Percentiles rank a stretch among this genome's conserved stretches.
Conservation (phyloP, 2,797 vertebrate genomes). For the Peromyscus melanophrys region DNA sequence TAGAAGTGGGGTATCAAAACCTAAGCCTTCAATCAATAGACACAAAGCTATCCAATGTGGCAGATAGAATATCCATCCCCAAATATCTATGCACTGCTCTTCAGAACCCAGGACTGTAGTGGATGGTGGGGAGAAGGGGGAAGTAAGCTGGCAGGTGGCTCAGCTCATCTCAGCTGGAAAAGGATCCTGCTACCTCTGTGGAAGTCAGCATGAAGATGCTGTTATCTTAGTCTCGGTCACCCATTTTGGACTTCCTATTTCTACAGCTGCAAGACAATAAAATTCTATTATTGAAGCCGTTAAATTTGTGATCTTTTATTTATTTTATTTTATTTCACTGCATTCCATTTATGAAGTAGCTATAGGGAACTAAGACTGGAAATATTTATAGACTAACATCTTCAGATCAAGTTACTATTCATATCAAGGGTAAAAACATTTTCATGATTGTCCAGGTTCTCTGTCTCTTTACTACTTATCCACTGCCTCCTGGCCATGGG, state of each 20-base stretch:
- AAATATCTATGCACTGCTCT: background rate
- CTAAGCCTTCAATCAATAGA: background rate
- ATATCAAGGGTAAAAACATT: background rate
- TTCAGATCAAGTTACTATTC: background rate
- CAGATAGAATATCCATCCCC: background rate
- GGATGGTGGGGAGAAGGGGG: background rate
- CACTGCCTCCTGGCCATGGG: background rate
- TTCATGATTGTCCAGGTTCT: background rate
- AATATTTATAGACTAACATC: background rate
- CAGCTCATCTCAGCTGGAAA: background rate
- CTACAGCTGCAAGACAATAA: background rate
- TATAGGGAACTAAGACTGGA: background rate
- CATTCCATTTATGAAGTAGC: background rate
- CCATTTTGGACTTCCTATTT: background rate
- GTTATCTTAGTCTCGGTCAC: slow-evolving; percentile 3
- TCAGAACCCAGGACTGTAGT: background rate
- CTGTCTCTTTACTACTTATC: background rate
- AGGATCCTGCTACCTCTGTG: background rate
- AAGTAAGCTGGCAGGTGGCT: background rate
- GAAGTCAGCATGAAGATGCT: background rate
- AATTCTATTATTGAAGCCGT: background rate
- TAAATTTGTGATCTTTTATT: background rate
- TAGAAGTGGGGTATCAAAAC: slow-evolving; percentile 37
- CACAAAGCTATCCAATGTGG: background rate
- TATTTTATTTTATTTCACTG: background rate